Evolutionary conservation across 35 echinoderm and acorn worm genomes (phyloP), one percentile per base, ranked within the genome.

Genomic region (Chiridota heheva): DNA sequence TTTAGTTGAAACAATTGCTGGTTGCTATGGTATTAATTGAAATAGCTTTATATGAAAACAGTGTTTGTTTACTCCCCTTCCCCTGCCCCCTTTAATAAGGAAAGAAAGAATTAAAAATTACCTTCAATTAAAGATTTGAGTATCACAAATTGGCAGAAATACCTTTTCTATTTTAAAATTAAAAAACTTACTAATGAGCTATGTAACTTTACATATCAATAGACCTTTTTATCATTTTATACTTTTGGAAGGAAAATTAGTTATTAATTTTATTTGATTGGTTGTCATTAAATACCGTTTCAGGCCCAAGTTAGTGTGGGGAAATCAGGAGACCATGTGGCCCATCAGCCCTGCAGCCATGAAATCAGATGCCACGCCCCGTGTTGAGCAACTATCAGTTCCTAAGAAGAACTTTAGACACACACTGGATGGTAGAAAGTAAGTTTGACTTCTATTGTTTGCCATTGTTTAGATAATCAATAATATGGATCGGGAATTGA

Each of bases 381-480:
- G 95, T 34, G 44, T 86, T 47, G 80, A 67, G n/a, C 40, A 88
- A 41, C 78, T 98, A 28, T 87, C 95, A 45, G 46, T 37, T 58
- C 89, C 95, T 28, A 98, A 98, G 81, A 98, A 98, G 51, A 88
- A 98, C 73, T 98, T 98, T 35, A 76, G 85, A 72, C 89, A 84
- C 83, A 76, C 83, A 29, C 37, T 43, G 74, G 85, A 91, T 73
- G 79, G 78, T 31, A 88, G 89, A 46, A 88, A 85, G 89, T 91
- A 62, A 81, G 89, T 84, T n/a, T n/a, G n/a, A n/a, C n/a, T n/a
- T n/a, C n/a, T 24, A 56, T 55, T 12, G 53, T 62, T 10, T 18
- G 3, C 18, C 0, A 15, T 17, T 26, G 31, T 7, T n/a, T 24
- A 28, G 32, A 47, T 3, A 36, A 22, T 4, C 18, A 2, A 59